These are phyloP conservation scores for Chorisops tibialis DNA, from an alignment of 2,888 invertebrate genomes.

Conservation along the genomic window DNA sequence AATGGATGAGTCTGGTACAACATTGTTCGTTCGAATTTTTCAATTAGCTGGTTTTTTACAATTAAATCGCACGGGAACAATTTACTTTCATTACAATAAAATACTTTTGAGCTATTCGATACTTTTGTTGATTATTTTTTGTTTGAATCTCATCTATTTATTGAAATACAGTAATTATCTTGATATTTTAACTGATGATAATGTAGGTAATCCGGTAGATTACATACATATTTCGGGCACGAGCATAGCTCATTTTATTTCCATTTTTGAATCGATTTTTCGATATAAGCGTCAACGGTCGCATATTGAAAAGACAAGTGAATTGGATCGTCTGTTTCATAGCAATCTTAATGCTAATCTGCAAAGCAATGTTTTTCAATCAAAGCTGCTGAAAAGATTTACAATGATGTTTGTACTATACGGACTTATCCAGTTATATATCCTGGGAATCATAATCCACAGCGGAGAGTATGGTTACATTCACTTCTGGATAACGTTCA, in stretches of 20 bases:
- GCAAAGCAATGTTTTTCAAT: slow-evolving; percentile 31
- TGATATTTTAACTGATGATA: not conserved
- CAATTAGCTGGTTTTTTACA: slow-evolving; percentile 13
- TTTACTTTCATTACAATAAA: not conserved
- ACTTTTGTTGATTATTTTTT: not conserved
- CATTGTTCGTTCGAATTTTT: not conserved
- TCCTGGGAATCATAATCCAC: slow-evolving; percentile 1
- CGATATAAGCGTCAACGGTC: slow-evolving; percentile 36
- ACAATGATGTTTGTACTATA: slow-evolving; percentile 23
- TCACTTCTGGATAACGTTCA: slow-evolving; percentile 42
- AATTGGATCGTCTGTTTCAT: slow-evolving; percentile 44
- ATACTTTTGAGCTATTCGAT: not conserved
- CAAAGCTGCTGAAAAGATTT: slow-evolving; percentile 1
- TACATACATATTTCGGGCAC: slow-evolving; percentile 45
- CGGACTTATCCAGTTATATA: slow-evolving; percentile 8
- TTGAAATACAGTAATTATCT: not conserved
- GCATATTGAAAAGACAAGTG: slow-evolving; percentile 39
- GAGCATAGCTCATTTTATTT: slow-evolving; percentile 42
- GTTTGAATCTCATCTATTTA: not conserved
- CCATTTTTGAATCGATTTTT: slow-evolving; percentile 42
- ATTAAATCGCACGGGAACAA: not conserved
- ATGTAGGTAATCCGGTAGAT: slow-evolving; percentile 39
- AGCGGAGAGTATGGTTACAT: not conserved
- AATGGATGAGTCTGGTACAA: no score
- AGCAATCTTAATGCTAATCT: slow-evolving; percentile 40